phyloP scores from a whole-genome alignment of 2,888 invertebrate species.

The Netelia virgata region DNA sequence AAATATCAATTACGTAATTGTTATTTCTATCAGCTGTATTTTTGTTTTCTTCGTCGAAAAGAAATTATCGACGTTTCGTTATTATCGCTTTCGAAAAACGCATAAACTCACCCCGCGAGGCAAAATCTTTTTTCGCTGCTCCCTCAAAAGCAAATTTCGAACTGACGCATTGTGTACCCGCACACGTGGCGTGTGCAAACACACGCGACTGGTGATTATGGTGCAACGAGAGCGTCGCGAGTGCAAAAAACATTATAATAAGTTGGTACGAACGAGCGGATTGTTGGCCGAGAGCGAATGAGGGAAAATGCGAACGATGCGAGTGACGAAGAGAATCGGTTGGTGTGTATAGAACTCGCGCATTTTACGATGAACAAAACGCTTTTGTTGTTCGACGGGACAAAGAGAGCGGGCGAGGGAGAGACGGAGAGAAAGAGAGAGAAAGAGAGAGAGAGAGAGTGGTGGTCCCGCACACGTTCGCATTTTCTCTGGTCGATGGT shows the following conservation, averaged over 20 bases:
- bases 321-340: constrained; percentile 38
- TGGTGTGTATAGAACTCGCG: constrained; percentile 60
- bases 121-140: not conserved
- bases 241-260: constrained; percentile 54
- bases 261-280: constrained; percentile 51
- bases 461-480: constrained; percentile 31
- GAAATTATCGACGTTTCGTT: not conserved
- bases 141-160: constrained; percentile 5
- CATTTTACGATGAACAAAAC: constrained; percentile 76
- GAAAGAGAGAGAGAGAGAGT: constrained; percentile 7
- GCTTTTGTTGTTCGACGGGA: constrained; percentile 76
- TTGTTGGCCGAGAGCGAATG: constrained; percentile 27
- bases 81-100: not conserved
- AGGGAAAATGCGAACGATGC: constrained; percentile 35
- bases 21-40: too few relatives aligned
- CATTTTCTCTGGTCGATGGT: constrained; percentile 70
- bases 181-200: not conserved
- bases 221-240: not conserved
- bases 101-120: not conserved
- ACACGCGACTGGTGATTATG: not conserved
- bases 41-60: too few relatives aligned
- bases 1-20: not conserved
- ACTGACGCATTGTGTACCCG: not conserved
- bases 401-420: constrained; percentile 72
- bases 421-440: constrained; percentile 41